Evolutionary conservation across 2,113 vertebrate species (phyloP).

Genomic region (Prunella fulvescens): DNA sequence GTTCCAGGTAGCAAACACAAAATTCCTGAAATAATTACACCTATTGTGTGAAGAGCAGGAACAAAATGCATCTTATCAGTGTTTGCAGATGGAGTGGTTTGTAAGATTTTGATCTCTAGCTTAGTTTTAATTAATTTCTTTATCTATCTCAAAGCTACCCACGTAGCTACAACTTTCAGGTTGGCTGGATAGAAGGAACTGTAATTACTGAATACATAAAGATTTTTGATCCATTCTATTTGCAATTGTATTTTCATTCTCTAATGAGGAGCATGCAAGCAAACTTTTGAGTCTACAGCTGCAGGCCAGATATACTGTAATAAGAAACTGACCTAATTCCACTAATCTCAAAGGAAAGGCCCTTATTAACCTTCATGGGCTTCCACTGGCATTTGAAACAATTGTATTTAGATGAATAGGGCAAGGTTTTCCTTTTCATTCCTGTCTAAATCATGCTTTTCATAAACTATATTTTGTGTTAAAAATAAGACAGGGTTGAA

Average conservation of each 20-base stretch:
- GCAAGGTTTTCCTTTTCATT: background rate
- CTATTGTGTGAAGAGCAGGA: background rate
- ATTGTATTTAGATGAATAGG: background rate
- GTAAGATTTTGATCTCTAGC: constrained; percentile 4
- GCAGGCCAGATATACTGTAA: background rate
- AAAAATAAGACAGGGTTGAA: background rate
- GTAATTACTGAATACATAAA: background rate
- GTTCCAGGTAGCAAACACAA: background rate
- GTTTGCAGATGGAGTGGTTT: background rate
- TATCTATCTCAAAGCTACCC: background rate
- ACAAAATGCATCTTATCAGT: background rate
- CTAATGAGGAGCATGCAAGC: background rate
- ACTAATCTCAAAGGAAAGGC: background rate
- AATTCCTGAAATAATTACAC: background rate
- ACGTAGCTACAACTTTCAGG: background rate
- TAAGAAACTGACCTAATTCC: background rate
- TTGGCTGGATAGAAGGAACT: background rate
- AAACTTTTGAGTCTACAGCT: background rate
- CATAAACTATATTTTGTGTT: background rate
- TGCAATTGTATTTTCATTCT: background rate
- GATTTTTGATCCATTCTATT: background rate
- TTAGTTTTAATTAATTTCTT: constrained; percentile 38
- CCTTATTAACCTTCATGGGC: background rate
- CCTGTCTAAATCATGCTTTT: background rate
- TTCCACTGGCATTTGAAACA: background rate